Conservation (phyloP, 2,797 vertebrate species). For the Caiman crocodilus region DNA sequence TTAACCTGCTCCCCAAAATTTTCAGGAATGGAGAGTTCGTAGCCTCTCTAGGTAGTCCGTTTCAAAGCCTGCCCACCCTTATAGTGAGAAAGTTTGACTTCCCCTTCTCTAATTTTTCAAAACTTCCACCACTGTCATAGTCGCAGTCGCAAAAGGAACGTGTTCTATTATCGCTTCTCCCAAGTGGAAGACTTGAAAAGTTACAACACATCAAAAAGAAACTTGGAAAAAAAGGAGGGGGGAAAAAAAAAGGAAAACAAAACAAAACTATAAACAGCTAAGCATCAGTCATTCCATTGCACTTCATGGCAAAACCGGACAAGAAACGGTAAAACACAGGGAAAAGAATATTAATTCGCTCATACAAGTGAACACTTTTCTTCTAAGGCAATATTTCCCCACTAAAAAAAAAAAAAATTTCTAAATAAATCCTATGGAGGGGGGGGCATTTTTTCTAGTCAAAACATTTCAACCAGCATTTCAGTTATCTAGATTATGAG, state of each 20-base stretch:
- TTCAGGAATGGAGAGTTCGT: too few species aligned
- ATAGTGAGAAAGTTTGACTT: background rate
- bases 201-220: background rate
- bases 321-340: background rate
- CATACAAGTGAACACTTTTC: background rate
- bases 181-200: background rate
- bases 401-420: too few species aligned
- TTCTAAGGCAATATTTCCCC: background rate
- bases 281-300: background rate
- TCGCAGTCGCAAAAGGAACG: too few species aligned
- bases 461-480: background rate
- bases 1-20: too few species aligned
- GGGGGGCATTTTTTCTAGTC: background rate
- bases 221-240: fast-evolving
- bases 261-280: background rate
- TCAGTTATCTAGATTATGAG: background rate
- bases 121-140: background rate
- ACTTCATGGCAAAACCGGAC: background rate
- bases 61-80: too few species aligned
- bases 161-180: background rate
- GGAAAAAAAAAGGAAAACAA: background rate
- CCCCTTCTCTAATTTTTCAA: background rate
- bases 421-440: background rate
- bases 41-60: too few species aligned
- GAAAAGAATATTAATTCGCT: too few species aligned